Percentiles rank a stretch among this genome's conserved stretches.
Evolutionary conservation across 2,888 invertebrate genomes (phyloP).

Genomic region (Osedax frankpressi): DNA sequence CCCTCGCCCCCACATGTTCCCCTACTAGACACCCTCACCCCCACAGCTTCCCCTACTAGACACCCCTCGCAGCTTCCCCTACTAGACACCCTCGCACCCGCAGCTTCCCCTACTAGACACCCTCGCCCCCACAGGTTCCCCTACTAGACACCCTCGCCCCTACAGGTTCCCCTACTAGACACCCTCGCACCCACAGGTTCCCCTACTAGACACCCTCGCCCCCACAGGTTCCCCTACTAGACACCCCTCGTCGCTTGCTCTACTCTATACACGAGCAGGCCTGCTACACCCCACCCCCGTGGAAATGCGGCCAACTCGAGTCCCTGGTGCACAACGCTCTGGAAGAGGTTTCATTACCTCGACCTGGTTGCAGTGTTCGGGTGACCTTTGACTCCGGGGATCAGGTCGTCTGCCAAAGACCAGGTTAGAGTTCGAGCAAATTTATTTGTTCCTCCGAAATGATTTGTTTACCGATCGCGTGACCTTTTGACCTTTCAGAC

Average conservation of each 20-base stretch:
- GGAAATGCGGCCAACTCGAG: constrained; percentile 53
- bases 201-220: too few species aligned
- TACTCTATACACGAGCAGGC: neutral
- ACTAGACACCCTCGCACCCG: neutral
- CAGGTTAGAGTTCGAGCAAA: constrained; percentile 34
- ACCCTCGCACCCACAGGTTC: neutral
- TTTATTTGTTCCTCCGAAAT: neutral
- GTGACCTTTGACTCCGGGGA: constrained; percentile 46
- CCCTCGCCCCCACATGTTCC: neutral
- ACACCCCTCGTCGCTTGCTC: neutral
- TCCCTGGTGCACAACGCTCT: constrained; percentile 87
- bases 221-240: neutral
- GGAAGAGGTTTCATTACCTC: constrained; percentile 80
- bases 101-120: neutral
- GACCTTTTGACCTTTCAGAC: constrained; percentile 33
- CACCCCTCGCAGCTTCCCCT: neutral
- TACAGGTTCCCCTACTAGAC: neutral
- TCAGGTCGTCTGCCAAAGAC: constrained; percentile 39
- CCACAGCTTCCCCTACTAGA: neutral
- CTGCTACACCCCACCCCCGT: neutral
- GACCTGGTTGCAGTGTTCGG: constrained; percentile 70
- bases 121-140: too few species aligned
- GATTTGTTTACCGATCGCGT: too few species aligned
- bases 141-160: too few species aligned
- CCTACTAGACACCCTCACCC: too few species aligned